Base-by-base conservation (phyloP, 37 sponge, comb jelly and placozoan genomes). In the Diacarnus erythraeanus region DNA sequence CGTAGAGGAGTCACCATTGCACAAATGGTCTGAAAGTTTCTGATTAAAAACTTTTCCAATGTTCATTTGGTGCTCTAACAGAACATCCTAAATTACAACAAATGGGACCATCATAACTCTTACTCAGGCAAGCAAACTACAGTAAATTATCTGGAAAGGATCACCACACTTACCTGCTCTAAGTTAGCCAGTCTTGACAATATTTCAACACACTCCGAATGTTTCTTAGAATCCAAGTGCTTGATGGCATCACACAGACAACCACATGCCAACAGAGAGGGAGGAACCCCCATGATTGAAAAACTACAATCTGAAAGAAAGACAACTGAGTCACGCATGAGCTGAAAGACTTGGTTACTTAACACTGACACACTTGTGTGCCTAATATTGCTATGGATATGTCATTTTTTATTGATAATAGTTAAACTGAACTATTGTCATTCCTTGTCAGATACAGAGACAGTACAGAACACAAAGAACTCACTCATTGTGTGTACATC, bases 231-330 rank as follows among this genome's bases (percentile, higher is more conserved):
- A 3, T 59, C 87, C 42, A 80, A 2, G 63, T 72, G 82, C 18
- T 35, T 12, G 12, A 87, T 41, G 73, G 77, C 77, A 22, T 87
- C 82, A 63, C 63, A 81, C 17, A 81, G 71, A 75, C 81, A 86
- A 0, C 79, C 86, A 85, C 86, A 75, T 0, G 86, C 86, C 56
- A 85, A 57, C 38, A 85, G 44, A 5, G 79, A 79, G 0, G 86
- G 79, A 44, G 78, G 85, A 10, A 78, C 79, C 35, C 29, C 56
- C 54, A 78, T 78, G 57, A 78, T 78, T 10, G 33, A 25, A 40
- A 54, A 64, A 51, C 71, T 66, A 57, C 22, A 20, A 56, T 18
- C 58, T 31, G 51, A 3, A 68, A 59, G 35, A 58, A 23, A 15
- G 51, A 35, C 21, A 43, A 10, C n/a, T n/a, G n/a, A n/a, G n/a